Conservation (phyloP, 2,797 vertebrate genomes). For the Tapera naevia region DNA sequence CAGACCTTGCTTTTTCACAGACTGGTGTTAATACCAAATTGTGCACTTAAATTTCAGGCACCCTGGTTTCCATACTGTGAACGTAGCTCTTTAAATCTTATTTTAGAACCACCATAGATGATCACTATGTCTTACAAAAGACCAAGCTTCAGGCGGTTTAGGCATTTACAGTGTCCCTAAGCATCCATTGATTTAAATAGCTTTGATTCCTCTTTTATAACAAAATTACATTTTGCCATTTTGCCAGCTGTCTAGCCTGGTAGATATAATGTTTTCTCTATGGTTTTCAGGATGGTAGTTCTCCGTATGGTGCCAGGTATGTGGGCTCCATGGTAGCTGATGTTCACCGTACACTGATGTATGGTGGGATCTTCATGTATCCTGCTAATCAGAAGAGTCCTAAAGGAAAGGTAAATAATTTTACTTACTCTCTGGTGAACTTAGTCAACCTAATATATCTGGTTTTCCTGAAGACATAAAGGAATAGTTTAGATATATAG, state of each 20-base stretch:
- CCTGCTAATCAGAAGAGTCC: conserved; percentile 97
- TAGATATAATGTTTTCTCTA: background rate
- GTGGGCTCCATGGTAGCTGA: conserved; percentile 98
- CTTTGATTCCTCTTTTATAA: background rate
- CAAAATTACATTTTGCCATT: background rate
- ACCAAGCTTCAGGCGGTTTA: background rate
- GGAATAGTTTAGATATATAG: background rate
- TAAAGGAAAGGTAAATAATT: conserved; percentile 89
- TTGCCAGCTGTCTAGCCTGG: background rate
- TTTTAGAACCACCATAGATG: fast-evolving
- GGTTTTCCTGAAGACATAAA: background rate
- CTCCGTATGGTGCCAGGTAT: conserved; percentile 91
- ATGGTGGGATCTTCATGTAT: conserved; percentile 97
- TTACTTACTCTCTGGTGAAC: background rate
- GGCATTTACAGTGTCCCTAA: background rate
- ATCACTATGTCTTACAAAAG: background rate
- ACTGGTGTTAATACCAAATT: background rate
- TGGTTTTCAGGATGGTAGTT: conserved; percentile 85
- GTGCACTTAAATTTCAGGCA: background rate
- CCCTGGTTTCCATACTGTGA: background rate
- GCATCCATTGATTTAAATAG: background rate
- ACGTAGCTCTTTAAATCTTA: background rate
- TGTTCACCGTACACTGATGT: conserved; percentile 92
- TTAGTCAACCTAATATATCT: background rate
- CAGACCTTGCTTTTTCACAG: background rate